Percentiles rank a stretch among this genome's conserved stretches.
Conservation (phyloP, 2,113 vertebrate genomes). For the Podiceps cristatus region DNA sequence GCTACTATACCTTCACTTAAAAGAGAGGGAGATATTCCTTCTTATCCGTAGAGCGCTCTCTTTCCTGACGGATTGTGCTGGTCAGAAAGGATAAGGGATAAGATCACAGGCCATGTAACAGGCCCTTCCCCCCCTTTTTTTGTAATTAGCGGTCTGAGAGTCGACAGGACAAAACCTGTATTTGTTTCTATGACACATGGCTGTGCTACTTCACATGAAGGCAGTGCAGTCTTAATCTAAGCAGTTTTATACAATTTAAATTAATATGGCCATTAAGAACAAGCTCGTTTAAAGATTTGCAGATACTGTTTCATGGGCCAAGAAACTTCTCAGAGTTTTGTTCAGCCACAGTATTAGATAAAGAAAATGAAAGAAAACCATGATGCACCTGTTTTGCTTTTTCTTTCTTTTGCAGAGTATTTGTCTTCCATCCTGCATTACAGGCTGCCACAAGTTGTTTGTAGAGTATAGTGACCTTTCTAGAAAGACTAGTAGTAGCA, state of each 20-base stretch:
- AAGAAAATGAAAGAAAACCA: background rate
- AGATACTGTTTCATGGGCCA: background rate
- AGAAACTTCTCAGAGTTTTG: background rate
- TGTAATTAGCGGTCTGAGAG: background rate
- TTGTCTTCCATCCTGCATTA: background rate
- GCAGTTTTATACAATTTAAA: background rate
- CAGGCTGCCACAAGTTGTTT: background rate
- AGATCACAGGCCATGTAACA: background rate
- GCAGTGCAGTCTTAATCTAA: background rate
- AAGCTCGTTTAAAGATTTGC: conserved; percentile 12
- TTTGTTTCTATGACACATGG: background rate
- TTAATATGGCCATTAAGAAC: conserved; percentile 12
- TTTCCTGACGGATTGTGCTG: conserved; percentile 13
- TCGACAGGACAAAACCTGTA: background rate
- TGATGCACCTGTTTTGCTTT: background rate
- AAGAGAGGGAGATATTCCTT: background rate
- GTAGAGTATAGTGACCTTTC: background rate
- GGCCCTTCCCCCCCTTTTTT: background rate
- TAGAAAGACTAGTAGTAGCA: background rate
- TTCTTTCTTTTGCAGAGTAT: background rate
- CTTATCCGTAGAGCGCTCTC: conserved; percentile 29
- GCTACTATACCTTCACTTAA: background rate
- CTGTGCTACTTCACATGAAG: conserved; percentile 8
- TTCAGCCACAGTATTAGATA: background rate
- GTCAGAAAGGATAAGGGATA: conserved; percentile 10